These are phyloP conservation scores for Cylas formicarius DNA, from an alignment of 1,140 invertebrate genomes.

Conservation along the genomic window DNA sequence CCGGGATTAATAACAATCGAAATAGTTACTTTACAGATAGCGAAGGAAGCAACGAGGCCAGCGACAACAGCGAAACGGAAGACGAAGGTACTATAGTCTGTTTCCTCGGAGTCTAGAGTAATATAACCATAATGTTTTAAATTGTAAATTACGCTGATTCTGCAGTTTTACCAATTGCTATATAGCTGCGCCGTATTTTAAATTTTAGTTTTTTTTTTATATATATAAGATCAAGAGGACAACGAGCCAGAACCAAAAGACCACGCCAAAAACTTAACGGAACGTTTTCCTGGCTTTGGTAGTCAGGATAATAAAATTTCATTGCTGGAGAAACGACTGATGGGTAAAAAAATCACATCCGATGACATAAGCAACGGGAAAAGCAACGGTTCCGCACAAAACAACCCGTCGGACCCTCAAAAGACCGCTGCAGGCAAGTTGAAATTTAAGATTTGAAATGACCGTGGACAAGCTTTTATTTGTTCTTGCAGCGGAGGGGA, in stretches of 20 bases:
- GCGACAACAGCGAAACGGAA: conserved; percentile 7
- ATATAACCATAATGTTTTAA: no score
- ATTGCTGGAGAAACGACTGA: conserved; percentile 31
- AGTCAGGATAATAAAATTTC: conserved; percentile 28
- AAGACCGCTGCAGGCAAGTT: no score
- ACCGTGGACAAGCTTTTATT: no score
- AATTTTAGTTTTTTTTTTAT: conserved; percentile 5
- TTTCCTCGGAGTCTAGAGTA: neutral
- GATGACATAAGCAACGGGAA: conserved; percentile 13
- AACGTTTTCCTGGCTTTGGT: neutral
- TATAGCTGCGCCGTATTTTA: neutral
- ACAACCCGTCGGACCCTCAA: no score
- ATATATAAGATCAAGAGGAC: conserved; percentile 5
- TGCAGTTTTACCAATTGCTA: neutral
- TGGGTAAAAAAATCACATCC: conserved; percentile 25
- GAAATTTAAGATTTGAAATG: no score
- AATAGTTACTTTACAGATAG: conserved; percentile 15
- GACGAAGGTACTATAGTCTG: neutral
- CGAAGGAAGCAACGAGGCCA: conserved; percentile 11
- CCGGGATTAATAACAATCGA: conserved; percentile 16
- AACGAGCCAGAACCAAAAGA: conserved; percentile 16
- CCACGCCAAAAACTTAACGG: neutral
- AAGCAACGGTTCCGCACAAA: no score
- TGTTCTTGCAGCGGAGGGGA: no score
- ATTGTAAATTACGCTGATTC: no score